Evolutionary conservation across 2,797 vertebrate species (phyloP), one percentile per base, ranked within the genome.

Genomic region (Micrastur ruficollis): DNA sequence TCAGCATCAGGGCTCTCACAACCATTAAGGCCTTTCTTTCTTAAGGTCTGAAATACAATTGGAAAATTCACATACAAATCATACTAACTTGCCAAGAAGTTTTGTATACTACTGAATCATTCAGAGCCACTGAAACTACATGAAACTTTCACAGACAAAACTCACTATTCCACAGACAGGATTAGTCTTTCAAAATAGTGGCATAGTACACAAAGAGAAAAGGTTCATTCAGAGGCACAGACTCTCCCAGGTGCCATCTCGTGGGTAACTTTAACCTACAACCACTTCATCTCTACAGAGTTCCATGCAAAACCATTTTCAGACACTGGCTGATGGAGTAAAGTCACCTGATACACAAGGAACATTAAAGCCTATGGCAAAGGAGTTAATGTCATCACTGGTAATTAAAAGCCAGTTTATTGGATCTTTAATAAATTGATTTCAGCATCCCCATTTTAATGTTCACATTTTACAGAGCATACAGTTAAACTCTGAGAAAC

Each of bases 31-130:
- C 99, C 99, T 99, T 99, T 99, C 99, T 99, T 99, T 99, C 99
- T 99, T 99, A 99, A 99, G 98, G 99, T 99, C 99, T 99, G 99
- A 99, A 99, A 99, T 99, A 99, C 99, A 99, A 99, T 99, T 98
- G 98, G 98, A 99, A 98, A 99, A 98, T 99, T 99, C 98, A 99
- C 98, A 99, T 98, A 98, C 98, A 98, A 95, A 98, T 96, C 97
- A 98, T 97, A 98, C 98, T 98, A 98, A 97, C 98, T 98, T 96
- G 97, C 98, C 97, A 96, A 90, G 90, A 97, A 93, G 63, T 93
- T 94, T 86, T 75, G 95, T 92, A 97, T 21, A 96, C 86, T 93
- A 97, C 72, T 70, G 95, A 97, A 97, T 96, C 92, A 97, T 68
- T 96, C 79, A 95, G 97, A 97, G 98, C 97, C 98, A 93, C 97